Conservation (phyloP, 2,113 vertebrate species). For the Macquaria australasica region DNA sequence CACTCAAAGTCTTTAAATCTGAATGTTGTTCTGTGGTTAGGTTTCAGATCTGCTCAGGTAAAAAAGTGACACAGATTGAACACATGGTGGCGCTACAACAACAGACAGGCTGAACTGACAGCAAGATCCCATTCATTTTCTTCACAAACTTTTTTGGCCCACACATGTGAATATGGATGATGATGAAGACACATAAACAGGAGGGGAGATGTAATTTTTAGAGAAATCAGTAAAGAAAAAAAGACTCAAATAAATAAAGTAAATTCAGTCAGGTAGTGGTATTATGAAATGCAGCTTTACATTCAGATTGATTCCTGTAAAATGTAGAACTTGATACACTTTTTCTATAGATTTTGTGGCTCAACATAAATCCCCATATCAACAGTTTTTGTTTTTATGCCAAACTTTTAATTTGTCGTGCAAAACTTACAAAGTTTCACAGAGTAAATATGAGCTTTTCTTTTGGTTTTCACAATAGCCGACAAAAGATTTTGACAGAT, state of each 20-base stretch:
- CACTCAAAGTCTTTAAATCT: not conserved
- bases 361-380: not conserved
- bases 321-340: not conserved
- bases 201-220: not conserved
- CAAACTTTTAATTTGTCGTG: not conserved
- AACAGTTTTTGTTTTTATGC: not conserved
- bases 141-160: not conserved
- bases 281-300: not conserved
- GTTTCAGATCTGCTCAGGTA: not conserved
- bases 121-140: not conserved
- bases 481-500: not conserved
- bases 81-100: slow-evolving; percentile 41
- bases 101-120: not conserved
- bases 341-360: not conserved
- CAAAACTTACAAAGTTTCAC: not conserved
- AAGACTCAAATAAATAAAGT: not conserved
- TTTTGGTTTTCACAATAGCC: not conserved
- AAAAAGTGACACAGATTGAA: not conserved
- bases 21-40: not conserved
- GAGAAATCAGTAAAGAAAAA: not conserved
- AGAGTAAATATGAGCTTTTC: too few species aligned
- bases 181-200: not conserved
- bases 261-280: not conserved
- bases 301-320: not conserved
- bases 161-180: not conserved